Base-by-base conservation (phyloP, 2,797 vertebrate genomes). In the Tokudaia tokunoshimensis region DNA sequence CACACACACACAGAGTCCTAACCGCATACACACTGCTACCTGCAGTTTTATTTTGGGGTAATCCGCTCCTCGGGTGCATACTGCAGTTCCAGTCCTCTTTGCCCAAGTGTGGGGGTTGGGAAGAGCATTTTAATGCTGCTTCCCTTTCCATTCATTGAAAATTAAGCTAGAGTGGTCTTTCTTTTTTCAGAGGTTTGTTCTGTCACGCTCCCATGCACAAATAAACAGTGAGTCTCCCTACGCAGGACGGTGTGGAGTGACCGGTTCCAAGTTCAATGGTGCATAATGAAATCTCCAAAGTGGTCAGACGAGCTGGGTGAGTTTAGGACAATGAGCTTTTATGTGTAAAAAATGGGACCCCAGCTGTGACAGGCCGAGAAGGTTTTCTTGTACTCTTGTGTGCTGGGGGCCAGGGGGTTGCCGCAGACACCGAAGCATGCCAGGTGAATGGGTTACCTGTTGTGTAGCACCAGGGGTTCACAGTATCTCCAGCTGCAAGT, bases 291-390 rank as follows among this genome's bases (percentile, higher is more conserved):
- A 85, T 92, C 84, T 78, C 84, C 81, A 63, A 92, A 97, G 97
- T 61, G 80, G 97, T 88, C 89, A 2, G 89, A 96, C 97, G 31
- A 93, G 97, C 97, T 59, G 76, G 93, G 94, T 63, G 89, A 55
- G 95, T 94, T 95, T 44, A 31, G 94, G 70, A 97, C 97, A 97
- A 97, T 84, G 67, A 31, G 89, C 91, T 94, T 95, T 93, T 97
- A 50, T 97, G 86, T 80, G 89, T 86, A 65, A 72, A 94, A 94
- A 70, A 7, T 26, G 31, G 34, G 94, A 87, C 34, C 52, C 70
- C 85, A 81, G 83, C 72, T 55, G 92, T 17, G 79, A 83, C 24
- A 0, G 72, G 61, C 20, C 1, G 13, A 29, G 83, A 41, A 52
- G 50, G 10, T 55, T 87, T 80, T 85, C 81, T 59, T 55, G 22